Conservation (phyloP, 2,888 invertebrate genomes). For the Melipona bicolor region DNA sequence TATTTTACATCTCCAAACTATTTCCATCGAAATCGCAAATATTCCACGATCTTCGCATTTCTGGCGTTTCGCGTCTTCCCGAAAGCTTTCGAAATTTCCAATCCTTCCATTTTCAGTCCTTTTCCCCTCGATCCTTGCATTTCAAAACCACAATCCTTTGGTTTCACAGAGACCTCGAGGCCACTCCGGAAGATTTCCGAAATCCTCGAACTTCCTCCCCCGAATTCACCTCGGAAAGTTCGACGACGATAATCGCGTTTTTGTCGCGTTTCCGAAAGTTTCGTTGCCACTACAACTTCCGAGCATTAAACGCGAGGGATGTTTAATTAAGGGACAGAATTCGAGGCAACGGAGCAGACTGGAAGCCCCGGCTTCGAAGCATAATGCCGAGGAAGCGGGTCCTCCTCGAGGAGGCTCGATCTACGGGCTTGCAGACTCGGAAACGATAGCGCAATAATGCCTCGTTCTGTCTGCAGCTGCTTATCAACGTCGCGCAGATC, state of each 20-base stretch:
- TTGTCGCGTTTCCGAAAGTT: not conserved
- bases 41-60: not conserved
- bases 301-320: not conserved
- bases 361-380: slow-evolving; percentile 28
- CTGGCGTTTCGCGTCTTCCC: not conserved
- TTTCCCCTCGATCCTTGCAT: not conserved
- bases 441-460: slow-evolving; percentile 66
- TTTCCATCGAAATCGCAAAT: not conserved
- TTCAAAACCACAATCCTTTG: not conserved
- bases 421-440: slow-evolving; percentile 43
- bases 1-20: not conserved
- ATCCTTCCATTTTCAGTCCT: not conserved
- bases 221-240: not conserved
- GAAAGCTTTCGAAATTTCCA: not conserved
- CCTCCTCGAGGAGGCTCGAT: slow-evolving; percentile 51
- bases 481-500: slow-evolving; percentile 64
- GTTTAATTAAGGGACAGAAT: slow-evolving; percentile 42
- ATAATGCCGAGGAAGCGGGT: slow-evolving; percentile 49
- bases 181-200: too few relatives aligned
- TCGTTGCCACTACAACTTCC: not conserved
- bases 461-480: slow-evolving; percentile 63
- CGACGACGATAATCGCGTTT: not conserved
- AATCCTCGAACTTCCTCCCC: not conserved
- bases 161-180: too few relatives aligned
- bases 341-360: slow-evolving; percentile 20